These are phyloP conservation scores for Pentalonia nigronervosa DNA, from an alignment of 1,140 invertebrate genomes.

Conservation along the genomic window DNA sequence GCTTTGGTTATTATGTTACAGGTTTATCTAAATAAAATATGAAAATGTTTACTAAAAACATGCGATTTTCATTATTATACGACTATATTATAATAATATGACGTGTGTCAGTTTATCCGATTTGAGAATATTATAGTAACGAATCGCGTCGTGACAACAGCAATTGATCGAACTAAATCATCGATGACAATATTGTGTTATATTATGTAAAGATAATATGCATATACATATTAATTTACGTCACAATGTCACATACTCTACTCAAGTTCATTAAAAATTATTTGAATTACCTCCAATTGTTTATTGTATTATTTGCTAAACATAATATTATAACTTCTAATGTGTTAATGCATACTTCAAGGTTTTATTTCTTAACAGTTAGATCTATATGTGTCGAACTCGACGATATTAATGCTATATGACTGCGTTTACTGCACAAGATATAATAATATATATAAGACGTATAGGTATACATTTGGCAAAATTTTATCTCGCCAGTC, in stretches of 20 bases:
- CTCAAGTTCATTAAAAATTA: not conserved
- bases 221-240: not conserved
- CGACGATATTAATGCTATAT: not conserved
- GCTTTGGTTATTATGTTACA: too few species aligned
- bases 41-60: not conserved
- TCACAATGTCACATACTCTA: not conserved
- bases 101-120: not conserved
- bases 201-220: not conserved
- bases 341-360: constrained; percentile 5
- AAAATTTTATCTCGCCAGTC: not conserved
- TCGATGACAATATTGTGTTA: not conserved
- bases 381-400: not conserved
- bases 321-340: not conserved
- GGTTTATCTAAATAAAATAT: not conserved
- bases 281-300: not conserved
- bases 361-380: constrained; percentile 4
- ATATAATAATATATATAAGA: not conserved
- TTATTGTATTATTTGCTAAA: constrained; percentile 5
- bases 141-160: not conserved
- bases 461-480: not conserved
- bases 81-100: not conserved
- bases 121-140: not conserved
- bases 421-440: not conserved
- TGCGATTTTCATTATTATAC: not conserved
- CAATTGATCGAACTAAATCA: not conserved